Evolutionary conservation across 1,140 invertebrate species (phyloP).

Genomic region (Venturia canescens): DNA sequence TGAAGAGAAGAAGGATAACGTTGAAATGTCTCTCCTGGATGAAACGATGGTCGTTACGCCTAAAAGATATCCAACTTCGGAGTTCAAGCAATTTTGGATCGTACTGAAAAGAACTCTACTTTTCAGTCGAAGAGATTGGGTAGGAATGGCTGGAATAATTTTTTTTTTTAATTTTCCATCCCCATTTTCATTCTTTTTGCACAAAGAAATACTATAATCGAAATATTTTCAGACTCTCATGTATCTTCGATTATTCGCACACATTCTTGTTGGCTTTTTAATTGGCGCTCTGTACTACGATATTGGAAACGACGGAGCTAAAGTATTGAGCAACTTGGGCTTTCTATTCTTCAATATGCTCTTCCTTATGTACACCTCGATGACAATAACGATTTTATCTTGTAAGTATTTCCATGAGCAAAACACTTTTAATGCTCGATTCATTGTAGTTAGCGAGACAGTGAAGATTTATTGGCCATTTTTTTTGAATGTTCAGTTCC

Average conservation of each 20-base stretch:
- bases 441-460: neutral
- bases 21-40: conserved; percentile 82
- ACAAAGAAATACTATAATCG: no score
- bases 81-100: conserved; percentile 88
- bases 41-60: conserved; percentile 78
- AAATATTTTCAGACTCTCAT: conserved; percentile 89
- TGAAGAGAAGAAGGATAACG: conserved; percentile 83
- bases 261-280: conserved; percentile 92
- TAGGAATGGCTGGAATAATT: conserved; percentile 65
- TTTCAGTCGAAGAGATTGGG: conserved; percentile 91
- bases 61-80: conserved; percentile 86
- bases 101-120: conserved; percentile 87
- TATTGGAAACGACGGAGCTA: conserved; percentile 95
- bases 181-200: neutral
- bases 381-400: conserved; percentile 98
- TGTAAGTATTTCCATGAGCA: conserved; percentile 67
- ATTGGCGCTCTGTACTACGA: conserved; percentile 96
- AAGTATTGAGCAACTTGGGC: conserved; percentile 96
- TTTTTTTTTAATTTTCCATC: conserved; percentile 60
- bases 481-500: conserved; percentile 83
- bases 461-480: neutral
- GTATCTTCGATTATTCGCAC: conserved; percentile 94
- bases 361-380: conserved; percentile 98
- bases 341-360: conserved; percentile 99
- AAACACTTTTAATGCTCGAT: neutral